phyloP scores from a whole-genome alignment of 2,888 invertebrate genomes.

The Hyposoter dolosus region DNA sequence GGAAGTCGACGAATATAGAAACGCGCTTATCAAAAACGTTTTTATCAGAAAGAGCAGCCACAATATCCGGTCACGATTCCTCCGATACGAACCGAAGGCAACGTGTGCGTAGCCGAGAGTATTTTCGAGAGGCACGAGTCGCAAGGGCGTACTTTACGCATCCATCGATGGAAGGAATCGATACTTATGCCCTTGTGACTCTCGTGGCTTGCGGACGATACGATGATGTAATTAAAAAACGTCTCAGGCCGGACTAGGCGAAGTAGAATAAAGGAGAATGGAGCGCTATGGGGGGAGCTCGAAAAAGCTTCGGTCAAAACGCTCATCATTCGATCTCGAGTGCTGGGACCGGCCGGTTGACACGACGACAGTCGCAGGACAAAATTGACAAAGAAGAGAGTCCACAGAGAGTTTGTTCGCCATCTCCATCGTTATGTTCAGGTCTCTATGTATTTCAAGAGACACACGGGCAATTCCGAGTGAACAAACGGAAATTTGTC shows the following conservation, averaged over 20 bases:
- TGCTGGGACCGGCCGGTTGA: not conserved
- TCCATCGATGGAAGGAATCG: not conserved
- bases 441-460: slow-evolving; percentile 63
- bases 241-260: not conserved
- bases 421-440: not conserved
- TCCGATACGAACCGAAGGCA: not conserved
- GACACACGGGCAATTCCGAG: slow-evolving; percentile 63
- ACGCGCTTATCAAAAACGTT: slow-evolving; percentile 7
- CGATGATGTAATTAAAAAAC: slow-evolving; percentile 19
- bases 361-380: slow-evolving; percentile 2
- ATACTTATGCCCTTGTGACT: slow-evolving; percentile 3
- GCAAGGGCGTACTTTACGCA: not conserved
- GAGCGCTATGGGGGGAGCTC: not conserved
- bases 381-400: slow-evolving; percentile 14
- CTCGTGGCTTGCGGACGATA: not conserved
- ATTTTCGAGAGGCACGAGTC: not conserved
- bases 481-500: not conserved
- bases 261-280: not conserved
- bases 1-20: not conserved
- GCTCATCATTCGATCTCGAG: slow-evolving; percentile 24
- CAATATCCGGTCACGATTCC: slow-evolving; percentile 28
- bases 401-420: not conserved
- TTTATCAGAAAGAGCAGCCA: slow-evolving; percentile 13
- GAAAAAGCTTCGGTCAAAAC: slow-evolving; percentile 1
- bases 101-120: not conserved